These are phyloP conservation scores for Lepisosteus oculatus DNA, from an alignment of 2,113 vertebrate genomes.

Conservation along the genomic window DNA sequence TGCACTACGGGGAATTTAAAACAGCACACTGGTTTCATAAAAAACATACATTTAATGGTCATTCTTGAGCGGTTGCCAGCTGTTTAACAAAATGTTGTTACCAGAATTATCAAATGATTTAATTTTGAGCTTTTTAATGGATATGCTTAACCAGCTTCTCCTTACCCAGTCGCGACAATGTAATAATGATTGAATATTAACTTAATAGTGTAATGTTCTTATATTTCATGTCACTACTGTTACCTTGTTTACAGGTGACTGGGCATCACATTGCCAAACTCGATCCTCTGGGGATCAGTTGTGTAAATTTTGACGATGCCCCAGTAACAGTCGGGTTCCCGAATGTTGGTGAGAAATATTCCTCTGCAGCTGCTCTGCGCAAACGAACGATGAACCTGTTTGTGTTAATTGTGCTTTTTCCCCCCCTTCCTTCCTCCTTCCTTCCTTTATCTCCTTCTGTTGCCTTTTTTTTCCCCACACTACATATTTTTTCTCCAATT, in stretches of 20 bases:
- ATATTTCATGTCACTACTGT: slow-evolving; percentile 5
- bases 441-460: slow-evolving; percentile 31
- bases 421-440: slow-evolving; percentile 43
- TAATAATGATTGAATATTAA: too few species aligned
- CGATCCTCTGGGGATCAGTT: slow-evolving; percentile 94
- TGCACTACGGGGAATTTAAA: too few species aligned
- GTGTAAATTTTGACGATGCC: slow-evolving; percentile 91
- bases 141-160: too few species aligned
- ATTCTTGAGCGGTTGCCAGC: too few species aligned
- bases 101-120: too few species aligned
- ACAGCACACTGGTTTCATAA: too few species aligned
- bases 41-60: too few species aligned
- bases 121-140: too few species aligned
- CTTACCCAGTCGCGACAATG: too few species aligned
- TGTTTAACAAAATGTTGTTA: too few species aligned
- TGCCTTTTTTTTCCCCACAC: too few species aligned
- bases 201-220: neutral
- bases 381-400: slow-evolving; percentile 36
- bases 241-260: slow-evolving; percentile 79
- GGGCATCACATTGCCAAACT: slow-evolving; percentile 94
- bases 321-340: slow-evolving; percentile 81
- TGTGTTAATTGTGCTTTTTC: slow-evolving; percentile 62
- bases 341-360: slow-evolving; percentile 86
- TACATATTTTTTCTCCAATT: too few species aligned
- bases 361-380: slow-evolving; percentile 55